Conservation (phyloP, 2,888 invertebrate genomes). For the Alloscopus bannaensis region DNA sequence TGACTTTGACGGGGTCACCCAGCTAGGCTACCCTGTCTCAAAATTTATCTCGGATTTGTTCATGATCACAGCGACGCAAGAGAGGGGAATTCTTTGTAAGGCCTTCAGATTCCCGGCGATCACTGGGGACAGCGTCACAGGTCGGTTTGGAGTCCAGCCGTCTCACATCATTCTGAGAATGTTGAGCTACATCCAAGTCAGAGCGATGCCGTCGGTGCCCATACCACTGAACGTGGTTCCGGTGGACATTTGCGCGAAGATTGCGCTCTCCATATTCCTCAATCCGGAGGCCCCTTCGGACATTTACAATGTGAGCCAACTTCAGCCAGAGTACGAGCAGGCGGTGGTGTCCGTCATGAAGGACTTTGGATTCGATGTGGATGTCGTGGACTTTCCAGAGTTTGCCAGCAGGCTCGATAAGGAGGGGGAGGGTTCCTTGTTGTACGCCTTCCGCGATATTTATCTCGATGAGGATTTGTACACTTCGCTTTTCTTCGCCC, state of each 20-base stretch:
- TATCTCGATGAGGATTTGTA: slow-evolving; percentile 16
- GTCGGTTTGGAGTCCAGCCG: slow-evolving; percentile 4
- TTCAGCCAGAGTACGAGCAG: slow-evolving; percentile 11
- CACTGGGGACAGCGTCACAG: slow-evolving; percentile 19
- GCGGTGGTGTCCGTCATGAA: neutral
- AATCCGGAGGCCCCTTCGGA: slow-evolving; percentile 8
- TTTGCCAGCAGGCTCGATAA: slow-evolving; percentile 7
- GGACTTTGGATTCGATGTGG: slow-evolving; percentile 9
- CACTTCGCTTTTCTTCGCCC: slow-evolving; percentile 6
- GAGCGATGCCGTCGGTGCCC: slow-evolving; percentile 27
- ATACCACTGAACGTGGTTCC: slow-evolving; percentile 25
- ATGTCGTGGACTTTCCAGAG: slow-evolving; percentile 21
- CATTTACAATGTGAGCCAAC: slow-evolving; percentile 33
- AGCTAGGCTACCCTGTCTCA: slow-evolving; percentile 24
- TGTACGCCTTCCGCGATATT: slow-evolving; percentile 13
- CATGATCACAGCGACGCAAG: slow-evolving; percentile 15
- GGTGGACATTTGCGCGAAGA: slow-evolving; percentile 20
- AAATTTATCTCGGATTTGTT: slow-evolving; percentile 39
- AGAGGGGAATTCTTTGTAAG: slow-evolving; percentile 32
- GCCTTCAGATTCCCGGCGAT: slow-evolving; percentile 32
- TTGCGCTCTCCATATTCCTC: slow-evolving; percentile 22
- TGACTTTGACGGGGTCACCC: slow-evolving; percentile 13
- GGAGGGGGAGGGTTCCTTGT: slow-evolving; percentile 10
- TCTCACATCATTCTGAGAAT: slow-evolving; percentile 31
- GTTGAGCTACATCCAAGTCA: slow-evolving; percentile 20